These are phyloP conservation scores for Eulithis testata DNA, from an alignment of 2,888 invertebrate genomes.

Conservation along the genomic window DNA sequence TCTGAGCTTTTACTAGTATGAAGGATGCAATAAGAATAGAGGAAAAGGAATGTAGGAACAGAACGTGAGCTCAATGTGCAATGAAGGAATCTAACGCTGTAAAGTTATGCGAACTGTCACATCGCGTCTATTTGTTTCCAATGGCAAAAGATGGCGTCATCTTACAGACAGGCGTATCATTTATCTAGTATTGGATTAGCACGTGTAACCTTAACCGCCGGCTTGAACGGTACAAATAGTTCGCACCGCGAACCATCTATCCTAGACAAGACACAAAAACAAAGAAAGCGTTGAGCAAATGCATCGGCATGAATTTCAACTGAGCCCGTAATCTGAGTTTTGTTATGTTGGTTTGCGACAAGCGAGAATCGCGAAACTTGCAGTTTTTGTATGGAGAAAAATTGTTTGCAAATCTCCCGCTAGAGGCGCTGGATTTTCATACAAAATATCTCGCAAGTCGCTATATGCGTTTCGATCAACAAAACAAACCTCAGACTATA, in stretches of 20 bases:
- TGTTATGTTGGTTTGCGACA: too few relatives aligned
- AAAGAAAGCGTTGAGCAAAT: background rate
- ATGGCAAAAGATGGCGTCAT: slow-evolving; percentile 51
- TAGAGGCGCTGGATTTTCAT: too few relatives aligned
- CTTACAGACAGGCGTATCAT: slow-evolving; percentile 62
- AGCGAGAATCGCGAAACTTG: too few relatives aligned
- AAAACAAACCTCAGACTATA: too few relatives aligned
- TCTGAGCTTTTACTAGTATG: background rate
- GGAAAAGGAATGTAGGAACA: slow-evolving; percentile 13
- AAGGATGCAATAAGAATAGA: background rate
- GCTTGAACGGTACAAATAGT: slow-evolving; percentile 78
- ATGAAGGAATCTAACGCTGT: slow-evolving; percentile 25
- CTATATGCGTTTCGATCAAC: too few relatives aligned
- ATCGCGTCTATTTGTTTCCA: slow-evolving; percentile 47
- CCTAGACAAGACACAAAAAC: slow-evolving; percentile 14
- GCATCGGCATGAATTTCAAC: background rate
- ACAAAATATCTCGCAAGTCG: too few relatives aligned
- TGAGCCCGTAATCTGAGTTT: too few relatives aligned
- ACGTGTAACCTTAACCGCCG: slow-evolving; percentile 69
- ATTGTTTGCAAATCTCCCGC: too few relatives aligned
- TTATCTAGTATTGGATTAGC: slow-evolving; percentile 68
- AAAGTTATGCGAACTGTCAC: slow-evolving; percentile 40
- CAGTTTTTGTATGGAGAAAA: too few relatives aligned
- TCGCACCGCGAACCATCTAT: slow-evolving; percentile 60
- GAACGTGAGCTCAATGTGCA: slow-evolving; percentile 3